Base-by-base conservation (phyloP, 2,797 vertebrate species). In the Gephyroberyx darwinii region DNA sequence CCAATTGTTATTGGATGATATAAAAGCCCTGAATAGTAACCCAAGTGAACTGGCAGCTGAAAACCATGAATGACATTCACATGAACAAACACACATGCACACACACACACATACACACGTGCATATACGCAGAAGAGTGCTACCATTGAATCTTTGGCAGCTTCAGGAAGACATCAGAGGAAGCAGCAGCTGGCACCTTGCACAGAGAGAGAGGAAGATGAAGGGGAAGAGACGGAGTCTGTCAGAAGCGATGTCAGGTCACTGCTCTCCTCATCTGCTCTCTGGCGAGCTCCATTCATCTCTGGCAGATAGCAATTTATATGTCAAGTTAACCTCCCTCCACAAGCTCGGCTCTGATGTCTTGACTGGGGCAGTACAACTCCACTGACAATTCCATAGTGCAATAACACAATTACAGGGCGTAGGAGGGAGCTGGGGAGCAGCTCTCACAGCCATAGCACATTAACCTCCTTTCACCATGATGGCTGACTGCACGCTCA, bases 271-370 rank as follows among this genome's bases (percentile, higher is more conserved):
- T 89, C 79, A 82, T 89, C 86, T 83, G 87, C 77, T 84, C 84
- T 82, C 77, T 75, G 77, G 71, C 37, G 39, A 86, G 77, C 75
- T 86, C 84, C 78, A 88, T 91, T 92, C 89, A 83, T 90, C 87
- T 82, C 69, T 86, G 87, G 80, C 87, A 89, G 84, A 89, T 83
- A 81, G 82, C 85, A 85, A 91, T 94, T 92, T 91, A 89, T 89
- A 71, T 85, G 86, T 92, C 91, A 89, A 82, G 87, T 89, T 90
- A 90, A 91, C 84, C 86, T 92, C 85, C 72, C 84, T 89, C 77
- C 61, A 48, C 54, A 77, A 85, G 84, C 82, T 74, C 52, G 55
- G 56, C 86, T 86, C 74, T 19, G 69, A 81, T 71, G 78, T 80
- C 86, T 86, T 76, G 75, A 88, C 84, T 69, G 53, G 69, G 74